Percentiles rank a stretch among this genome's conserved stretches.
These are phyloP conservation scores for Coelinius sp. DNA, from an alignment of 2,888 invertebrate species.

Conservation along the genomic window DNA sequence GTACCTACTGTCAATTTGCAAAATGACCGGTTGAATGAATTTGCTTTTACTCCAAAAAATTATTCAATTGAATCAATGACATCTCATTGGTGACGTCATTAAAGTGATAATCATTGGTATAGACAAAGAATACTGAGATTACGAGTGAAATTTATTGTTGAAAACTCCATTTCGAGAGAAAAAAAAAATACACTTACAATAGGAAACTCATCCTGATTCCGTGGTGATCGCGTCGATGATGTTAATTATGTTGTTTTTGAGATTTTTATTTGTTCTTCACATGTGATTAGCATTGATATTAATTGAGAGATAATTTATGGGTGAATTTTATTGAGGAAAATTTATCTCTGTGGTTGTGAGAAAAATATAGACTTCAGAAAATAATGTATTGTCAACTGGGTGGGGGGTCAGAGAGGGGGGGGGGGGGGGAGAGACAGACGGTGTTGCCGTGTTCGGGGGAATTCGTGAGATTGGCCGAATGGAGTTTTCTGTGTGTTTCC, in stretches of 20 bases:
- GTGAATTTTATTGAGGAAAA: background rate
- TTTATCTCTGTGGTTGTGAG: background rate
- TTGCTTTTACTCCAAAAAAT: conserved; percentile 6
- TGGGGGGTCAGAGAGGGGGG: too few relatives aligned
- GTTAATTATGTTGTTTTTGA: conserved; percentile 22
- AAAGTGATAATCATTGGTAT: background rate
- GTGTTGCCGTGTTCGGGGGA: background rate
- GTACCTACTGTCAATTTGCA: conserved; percentile 40
- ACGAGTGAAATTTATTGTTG: background rate
- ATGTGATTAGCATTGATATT: background rate
- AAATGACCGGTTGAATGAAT: conserved; percentile 8
- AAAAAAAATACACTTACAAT: conserved; percentile 62
- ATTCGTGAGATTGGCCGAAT: background rate
- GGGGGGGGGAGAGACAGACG: background rate
- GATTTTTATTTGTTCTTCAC: conserved; percentile 16
- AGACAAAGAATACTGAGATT: background rate
- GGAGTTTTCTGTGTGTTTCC: background rate
- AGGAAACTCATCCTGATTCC: conserved; percentile 67
- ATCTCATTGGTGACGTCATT: background rate
- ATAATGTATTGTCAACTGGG: background rate
- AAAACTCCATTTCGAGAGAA: conserved; percentile 11
- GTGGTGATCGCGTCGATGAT: conserved; percentile 43
- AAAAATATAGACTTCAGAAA: background rate
- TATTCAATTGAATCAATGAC: background rate
- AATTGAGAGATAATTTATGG: background rate